Evolutionary conservation across 2,797 vertebrate species (phyloP).

Genomic region (Syncerus caffer): DNA sequence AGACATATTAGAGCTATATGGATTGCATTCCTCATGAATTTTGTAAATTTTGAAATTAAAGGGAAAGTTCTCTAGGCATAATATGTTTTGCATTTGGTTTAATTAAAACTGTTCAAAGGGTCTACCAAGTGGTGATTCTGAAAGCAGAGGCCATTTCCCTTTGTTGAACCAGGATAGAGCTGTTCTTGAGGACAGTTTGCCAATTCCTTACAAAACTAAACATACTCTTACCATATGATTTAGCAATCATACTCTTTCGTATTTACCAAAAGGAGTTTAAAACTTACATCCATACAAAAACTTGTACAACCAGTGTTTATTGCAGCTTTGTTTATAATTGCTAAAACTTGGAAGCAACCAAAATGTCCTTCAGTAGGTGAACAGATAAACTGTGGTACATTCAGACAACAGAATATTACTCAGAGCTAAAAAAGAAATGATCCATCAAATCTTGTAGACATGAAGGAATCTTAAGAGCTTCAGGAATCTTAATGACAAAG

Average conservation of each 20-base stretch:
- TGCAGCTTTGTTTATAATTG: not conserved
- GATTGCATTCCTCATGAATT: not conserved
- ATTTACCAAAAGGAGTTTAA: not conserved
- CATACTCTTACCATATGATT: not conserved
- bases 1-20: slow-evolving; percentile 10
- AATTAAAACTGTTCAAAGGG: slow-evolving; percentile 22
- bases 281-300: not conserved
- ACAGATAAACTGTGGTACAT: not conserved
- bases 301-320: not conserved
- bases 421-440: not conserved
- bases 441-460: not conserved
- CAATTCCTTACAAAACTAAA: not conserved
- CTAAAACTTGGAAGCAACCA: not conserved
- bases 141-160: not conserved
- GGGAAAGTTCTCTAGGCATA: slow-evolving; percentile 20
- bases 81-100: slow-evolving; percentile 38
- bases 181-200: not conserved
- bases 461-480: not conserved
- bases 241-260: not conserved
- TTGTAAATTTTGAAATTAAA: slow-evolving; percentile 35
- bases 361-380: not conserved
- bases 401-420: not conserved
- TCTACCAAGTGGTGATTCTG: not conserved
- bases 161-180: not conserved
- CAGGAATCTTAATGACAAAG: not conserved